Evolutionary conservation across 53 echinoderm and acorn worm genomes (phyloP).

Genomic region (Echinometra lucunter): DNA sequence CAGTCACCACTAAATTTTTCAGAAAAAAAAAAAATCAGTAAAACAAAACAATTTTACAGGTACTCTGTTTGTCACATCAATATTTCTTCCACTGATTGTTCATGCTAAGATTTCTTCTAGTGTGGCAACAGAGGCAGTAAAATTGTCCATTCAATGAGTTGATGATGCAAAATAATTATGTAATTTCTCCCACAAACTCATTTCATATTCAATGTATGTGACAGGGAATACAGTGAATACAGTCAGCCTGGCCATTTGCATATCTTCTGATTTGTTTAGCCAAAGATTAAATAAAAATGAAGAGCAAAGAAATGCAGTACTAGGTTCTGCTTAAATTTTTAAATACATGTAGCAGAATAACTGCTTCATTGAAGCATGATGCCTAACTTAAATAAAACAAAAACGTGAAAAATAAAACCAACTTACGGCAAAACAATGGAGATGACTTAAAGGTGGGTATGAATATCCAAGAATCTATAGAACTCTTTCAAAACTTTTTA

Average conservation of each 20-base stretch:
- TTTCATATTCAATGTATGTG: background rate
- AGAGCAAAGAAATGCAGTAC: too few relatives aligned
- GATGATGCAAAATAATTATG: background rate
- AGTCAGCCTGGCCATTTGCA: background rate
- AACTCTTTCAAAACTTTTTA: background rate
- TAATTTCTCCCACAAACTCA: background rate
- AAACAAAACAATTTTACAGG: background rate
- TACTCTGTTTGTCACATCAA: background rate
- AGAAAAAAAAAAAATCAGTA: background rate
- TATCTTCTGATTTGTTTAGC: background rate
- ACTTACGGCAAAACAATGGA: too few relatives aligned
- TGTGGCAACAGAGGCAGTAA: too few relatives aligned
- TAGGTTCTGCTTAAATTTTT: too few relatives aligned
- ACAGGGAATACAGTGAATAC: background rate
- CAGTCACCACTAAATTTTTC: background rate
- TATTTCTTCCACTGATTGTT: background rate
- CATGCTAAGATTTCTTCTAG: background rate
- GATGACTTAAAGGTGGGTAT: too few relatives aligned
- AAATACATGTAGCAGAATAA: background rate
- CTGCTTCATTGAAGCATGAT: too few relatives aligned
- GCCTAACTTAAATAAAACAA: too few relatives aligned
- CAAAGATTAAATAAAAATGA: background rate
- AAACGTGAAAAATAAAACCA: too few relatives aligned
- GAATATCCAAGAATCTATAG: background rate
- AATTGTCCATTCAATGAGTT: background rate